Evolutionary conservation across 2,888 invertebrate species (phyloP), one percentile per base, ranked within the genome.

Genomic region (Chrysodeixis includens): DNA sequence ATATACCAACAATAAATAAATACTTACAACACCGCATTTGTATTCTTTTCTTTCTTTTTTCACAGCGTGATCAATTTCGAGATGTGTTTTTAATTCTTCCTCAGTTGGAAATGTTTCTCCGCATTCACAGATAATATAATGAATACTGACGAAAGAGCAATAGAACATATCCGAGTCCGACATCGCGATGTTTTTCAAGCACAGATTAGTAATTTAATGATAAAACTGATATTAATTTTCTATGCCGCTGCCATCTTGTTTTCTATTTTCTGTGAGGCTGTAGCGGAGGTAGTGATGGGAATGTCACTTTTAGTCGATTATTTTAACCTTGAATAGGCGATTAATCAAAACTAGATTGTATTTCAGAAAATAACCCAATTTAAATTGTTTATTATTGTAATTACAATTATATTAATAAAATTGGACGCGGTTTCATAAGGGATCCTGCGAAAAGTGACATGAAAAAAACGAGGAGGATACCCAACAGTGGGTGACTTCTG

Each of bases 51-150:
- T 82, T 62, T 88, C 88, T n/a, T 86, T 81, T 83, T 86, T 89
- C 1, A 76, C 74, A 8, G 85, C 83, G 46, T 92, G 92, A 51
- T 90, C 90, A 49, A 66, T 82, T 20, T 89, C 89, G 64, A 91
- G 78, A 78, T 92, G 92, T 0, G 59, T 68, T 66, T 83, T 88
- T 58, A 92, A 67, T 2, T 83, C 86, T 18, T 90, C 89, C 60
- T 92, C 91, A 0, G 87, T 86, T 0, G 90, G 88, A 83, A 92
- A 92, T 18, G 88, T 91, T 72, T 91, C 89, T 0, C 92, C 92
- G 51, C 92, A 92, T 70, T 92, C 90, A 89, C 92, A 91, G 90
- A 92, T 91, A 86, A 92, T 91, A 84, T 91, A 92, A 69, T 92
- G 89, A 69, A 89, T 89, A 82, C 90, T 90, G 69, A 92, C 92